Evolutionary conservation across 2,888 invertebrate genomes (phyloP), one percentile per base, ranked within the genome.

Genomic region (Leptura quadrifasciata): DNA sequence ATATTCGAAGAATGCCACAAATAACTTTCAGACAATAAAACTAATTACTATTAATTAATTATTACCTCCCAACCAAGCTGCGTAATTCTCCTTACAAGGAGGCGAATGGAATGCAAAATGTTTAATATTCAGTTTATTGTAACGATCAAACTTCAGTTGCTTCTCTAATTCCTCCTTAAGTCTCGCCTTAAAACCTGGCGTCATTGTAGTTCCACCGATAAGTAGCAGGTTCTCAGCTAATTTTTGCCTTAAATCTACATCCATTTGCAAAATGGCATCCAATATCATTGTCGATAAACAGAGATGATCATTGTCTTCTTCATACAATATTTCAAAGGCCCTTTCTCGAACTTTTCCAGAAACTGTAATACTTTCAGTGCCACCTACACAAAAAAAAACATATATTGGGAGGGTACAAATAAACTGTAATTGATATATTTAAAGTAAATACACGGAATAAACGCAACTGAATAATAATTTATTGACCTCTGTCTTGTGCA

Each of bases 211-310:
- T 12, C 99, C 99, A 47, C 98, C 99, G 72, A 95, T 93, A 20
- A 98, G 89, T 72, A 98, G 90, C 81, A 98, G 93, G 89, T 96
- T 97, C 87, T 94, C 94, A 0, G 96, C 94, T 55, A 99, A 90
- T 65, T 91, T 91, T 72, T 92, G 92, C 15, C 98, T 92, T 77
- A 94, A 92, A 90, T 98, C 98, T 24, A 97, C 91, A 0, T 97
- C 95, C 82, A 96, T 95, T 92, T 94, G 92, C 60, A 94, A 85
- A 76, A 98, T 93, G 69, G 96, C 92, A 88, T 97, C 95, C 75
- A 98, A 90, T 82, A 98, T 93, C 89, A 97, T 93, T 80, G 96
- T 95, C 0, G 96, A 93, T 78, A 98, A 89, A 72, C 97, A 94
- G 73, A 95, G 91, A 82, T 94, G 93, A 83, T 97, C 96, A 88